phyloP scores from a whole-genome alignment of 1,140 invertebrate species.

The Platorchestia sp. region DNA sequence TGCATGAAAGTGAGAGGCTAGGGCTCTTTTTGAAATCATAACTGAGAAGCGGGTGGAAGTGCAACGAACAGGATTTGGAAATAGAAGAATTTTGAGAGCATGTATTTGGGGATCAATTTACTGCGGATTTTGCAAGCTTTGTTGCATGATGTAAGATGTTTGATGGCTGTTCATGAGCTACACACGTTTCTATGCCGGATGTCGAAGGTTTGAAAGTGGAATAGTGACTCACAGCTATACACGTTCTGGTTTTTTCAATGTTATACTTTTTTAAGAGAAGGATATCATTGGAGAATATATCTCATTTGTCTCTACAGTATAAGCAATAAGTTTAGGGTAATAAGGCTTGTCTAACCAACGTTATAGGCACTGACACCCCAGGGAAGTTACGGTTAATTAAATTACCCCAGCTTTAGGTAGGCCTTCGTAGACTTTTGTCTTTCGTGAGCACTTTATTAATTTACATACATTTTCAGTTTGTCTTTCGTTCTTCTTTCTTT shows the following conservation, averaged over 20 bases:
- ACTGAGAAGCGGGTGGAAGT: neutral
- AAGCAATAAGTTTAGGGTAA: no score
- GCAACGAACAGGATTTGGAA: neutral
- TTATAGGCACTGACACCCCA: no score
- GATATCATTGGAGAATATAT: no score
- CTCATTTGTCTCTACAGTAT: no score
- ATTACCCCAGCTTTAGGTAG: no score
- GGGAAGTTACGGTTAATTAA: no score
- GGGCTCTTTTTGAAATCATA: neutral
- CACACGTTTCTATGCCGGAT: neutral
- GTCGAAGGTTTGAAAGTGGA: neutral
- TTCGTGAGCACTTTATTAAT: no score
- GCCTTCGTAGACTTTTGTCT: no score
- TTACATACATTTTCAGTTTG: no score
- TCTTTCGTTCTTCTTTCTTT: no score
- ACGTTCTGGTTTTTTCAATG: neutral
- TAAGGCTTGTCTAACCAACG: no score
- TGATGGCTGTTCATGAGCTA: no score
- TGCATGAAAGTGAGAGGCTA: neutral
- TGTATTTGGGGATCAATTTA: neutral
- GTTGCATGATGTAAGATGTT: neutral
- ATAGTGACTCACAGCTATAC: neutral
- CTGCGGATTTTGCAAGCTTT: neutral
- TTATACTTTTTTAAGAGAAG: neutral
- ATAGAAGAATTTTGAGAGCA: neutral